A percentile compares a stretch with the other conserved stretches of the same genome.
Evolutionary conservation across 2,888 invertebrate genomes (phyloP).

Genomic region (Troides helena): DNA sequence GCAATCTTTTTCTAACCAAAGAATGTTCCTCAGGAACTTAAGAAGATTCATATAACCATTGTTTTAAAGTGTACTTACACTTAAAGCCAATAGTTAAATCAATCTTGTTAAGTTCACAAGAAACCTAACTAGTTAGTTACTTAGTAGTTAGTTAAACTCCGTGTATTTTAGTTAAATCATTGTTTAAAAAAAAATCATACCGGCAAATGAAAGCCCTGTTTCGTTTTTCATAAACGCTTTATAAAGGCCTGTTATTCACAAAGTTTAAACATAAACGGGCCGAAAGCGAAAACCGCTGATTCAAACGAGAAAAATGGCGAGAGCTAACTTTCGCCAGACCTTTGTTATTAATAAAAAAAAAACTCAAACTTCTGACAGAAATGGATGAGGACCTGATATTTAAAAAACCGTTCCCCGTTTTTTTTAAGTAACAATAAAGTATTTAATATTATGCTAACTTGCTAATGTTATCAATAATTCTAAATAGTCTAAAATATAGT

Average conservation of each 20-base stretch:
- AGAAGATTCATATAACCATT: too few species aligned
- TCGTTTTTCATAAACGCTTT: constrained; percentile 16
- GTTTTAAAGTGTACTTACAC: too few species aligned
- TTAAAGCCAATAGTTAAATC: too few species aligned
- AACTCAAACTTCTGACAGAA: not conserved
- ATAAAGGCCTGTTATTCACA: constrained; percentile 22
- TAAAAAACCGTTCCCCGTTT: not conserved
- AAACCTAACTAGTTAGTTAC: too few species aligned
- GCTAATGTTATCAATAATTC: too few species aligned
- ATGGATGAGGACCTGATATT: not conserved
- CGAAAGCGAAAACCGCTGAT: constrained; percentile 14
- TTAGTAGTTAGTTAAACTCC: too few species aligned
- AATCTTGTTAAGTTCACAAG: too few species aligned
- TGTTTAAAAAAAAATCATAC: not conserved
- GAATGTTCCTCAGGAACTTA: too few species aligned
- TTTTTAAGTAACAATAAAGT: too few species aligned
- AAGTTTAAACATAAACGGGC: constrained; percentile 20
- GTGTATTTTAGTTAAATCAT: not conserved
- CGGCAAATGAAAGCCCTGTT: constrained; percentile 2
- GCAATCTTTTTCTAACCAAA: too few species aligned
- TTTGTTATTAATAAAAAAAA: constrained; percentile 13
- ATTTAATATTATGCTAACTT: too few species aligned
- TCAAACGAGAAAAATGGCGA: constrained; percentile 16
- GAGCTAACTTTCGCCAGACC: constrained; percentile 14
- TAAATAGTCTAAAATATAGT: too few species aligned